Conservation (phyloP, 2,797 vertebrate species). For the Oceanodroma leucorhoa region DNA sequence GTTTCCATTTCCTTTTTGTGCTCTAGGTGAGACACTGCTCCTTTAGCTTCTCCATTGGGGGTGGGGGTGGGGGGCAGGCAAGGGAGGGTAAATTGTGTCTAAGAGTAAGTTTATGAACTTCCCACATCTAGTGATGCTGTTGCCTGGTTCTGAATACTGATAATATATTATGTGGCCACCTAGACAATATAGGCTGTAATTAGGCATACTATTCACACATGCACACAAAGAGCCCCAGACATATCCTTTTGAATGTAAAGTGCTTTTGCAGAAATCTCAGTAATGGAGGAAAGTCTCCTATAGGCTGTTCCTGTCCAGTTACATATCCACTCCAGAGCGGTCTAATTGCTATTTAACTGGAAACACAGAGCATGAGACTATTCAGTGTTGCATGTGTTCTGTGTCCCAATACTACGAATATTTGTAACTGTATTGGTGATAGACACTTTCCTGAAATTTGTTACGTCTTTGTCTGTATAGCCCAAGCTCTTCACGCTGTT, state of each 20-base stretch:
- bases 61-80: rapidly evolving
- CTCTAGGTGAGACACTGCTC: background rate
- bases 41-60: background rate
- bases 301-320: background rate
- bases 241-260: background rate
- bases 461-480: background rate
- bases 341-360: background rate
- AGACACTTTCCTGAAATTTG: background rate
- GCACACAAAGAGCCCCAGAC: background rate
- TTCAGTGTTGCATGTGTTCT: background rate
- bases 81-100: background rate
- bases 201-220: background rate
- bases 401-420: background rate
- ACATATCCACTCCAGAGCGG: background rate
- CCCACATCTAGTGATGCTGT: background rate
- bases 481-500: background rate
- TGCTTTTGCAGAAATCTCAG: background rate
- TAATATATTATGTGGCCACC: background rate
- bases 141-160: background rate
- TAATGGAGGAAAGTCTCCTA: background rate
- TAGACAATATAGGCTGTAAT: background rate
- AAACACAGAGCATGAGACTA: background rate
- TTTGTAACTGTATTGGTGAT: background rate
- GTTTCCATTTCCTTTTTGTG: background rate
- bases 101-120: background rate